Conservation (phyloP, 1,140 invertebrate genomes). For the Macrosteles quadrilineatus region DNA sequence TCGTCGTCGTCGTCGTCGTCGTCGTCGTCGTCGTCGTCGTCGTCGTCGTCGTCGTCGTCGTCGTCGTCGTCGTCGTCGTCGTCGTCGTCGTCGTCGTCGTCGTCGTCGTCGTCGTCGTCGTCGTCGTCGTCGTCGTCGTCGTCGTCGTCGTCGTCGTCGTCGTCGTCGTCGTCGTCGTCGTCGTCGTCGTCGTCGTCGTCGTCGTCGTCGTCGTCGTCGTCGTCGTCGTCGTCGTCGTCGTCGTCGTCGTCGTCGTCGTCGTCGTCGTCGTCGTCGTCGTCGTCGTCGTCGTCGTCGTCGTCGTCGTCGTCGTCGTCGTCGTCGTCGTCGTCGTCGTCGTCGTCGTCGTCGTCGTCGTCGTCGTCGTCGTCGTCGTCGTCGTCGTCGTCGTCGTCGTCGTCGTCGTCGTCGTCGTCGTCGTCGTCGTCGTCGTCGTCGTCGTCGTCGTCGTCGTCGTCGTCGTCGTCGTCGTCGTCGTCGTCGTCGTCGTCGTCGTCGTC, state of each 20-base stretch:
- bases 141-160: no score
- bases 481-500: background rate
- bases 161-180: no score
- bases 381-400: slow-evolving; percentile 4
- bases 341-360: background rate
- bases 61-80: slow-evolving; percentile 1
- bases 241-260: no score
- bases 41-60: background rate
- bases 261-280: no score
- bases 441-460: background rate
- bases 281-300: no score
- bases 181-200: no score
- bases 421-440: slow-evolving; percentile 8
- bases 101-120: background rate
- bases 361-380: background rate
- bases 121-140: no score
- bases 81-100: slow-evolving; percentile 1
- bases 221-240: no score
- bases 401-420: background rate
- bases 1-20: slow-evolving; percentile 1
- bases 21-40: background rate
- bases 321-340: background rate
- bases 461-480: background rate
- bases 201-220: no score
- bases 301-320: slow-evolving; percentile 8